phyloP scores from a whole-genome alignment of 2,113 vertebrate species.

The Ophthalmolycus amberensis region DNA sequence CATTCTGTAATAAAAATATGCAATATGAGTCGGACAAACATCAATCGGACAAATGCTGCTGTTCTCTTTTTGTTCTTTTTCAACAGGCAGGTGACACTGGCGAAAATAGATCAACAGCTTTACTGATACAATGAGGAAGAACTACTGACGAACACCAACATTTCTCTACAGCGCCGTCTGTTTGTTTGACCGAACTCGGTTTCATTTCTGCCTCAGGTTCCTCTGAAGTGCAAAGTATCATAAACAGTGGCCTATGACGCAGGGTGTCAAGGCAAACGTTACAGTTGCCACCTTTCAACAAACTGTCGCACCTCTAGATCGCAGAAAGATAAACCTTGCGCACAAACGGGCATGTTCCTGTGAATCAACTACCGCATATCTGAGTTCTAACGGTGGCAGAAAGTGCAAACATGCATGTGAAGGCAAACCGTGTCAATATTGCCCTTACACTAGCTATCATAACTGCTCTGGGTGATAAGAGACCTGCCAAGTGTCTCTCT shows the following conservation, averaged over 20 bases:
- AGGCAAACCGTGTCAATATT: conserved; percentile 36
- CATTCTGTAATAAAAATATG: conserved; percentile 1
- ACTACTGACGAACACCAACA: not conserved
- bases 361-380: conserved; percentile 23
- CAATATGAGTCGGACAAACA: conserved; percentile 9
- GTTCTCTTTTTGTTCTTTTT: not conserved
- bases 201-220: conserved; percentile 52
- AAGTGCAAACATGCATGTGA: conserved; percentile 33
- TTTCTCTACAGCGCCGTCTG: conserved; percentile 3
- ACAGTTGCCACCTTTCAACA: conserved; percentile 25
- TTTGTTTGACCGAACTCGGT: conserved; percentile 1
- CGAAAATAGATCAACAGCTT: not conserved
- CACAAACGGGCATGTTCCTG: conserved; percentile 11
- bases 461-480: conserved; percentile 34
- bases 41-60: not conserved
- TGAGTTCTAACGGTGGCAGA: conserved; percentile 5
- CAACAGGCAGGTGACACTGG: not conserved
- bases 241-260: not conserved
- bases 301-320: conserved; percentile 47
- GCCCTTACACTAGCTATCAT: conserved; percentile 15
- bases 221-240: conserved; percentile 25
- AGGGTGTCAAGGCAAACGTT: conserved; percentile 37
- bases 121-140: not conserved
- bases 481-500: conserved; percentile 24
- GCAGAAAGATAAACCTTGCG: conserved; percentile 29